Conservation (phyloP, 2,888 invertebrate species). For the Hemithea aestivaria region DNA sequence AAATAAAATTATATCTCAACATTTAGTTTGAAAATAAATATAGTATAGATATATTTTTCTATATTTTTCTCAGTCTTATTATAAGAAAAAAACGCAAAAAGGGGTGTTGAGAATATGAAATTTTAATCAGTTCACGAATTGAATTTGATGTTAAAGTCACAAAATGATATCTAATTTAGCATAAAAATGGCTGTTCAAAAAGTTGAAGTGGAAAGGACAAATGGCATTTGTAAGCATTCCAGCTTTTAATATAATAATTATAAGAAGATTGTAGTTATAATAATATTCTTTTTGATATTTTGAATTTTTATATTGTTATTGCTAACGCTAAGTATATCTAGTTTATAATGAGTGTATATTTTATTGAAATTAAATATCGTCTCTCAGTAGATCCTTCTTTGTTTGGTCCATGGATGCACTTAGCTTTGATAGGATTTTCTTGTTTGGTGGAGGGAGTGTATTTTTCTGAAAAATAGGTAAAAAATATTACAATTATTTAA, state of each 20-base stretch:
- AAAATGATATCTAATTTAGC: constrained; percentile 4
- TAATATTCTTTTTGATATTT: constrained; percentile 47
- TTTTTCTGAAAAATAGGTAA: constrained; percentile 46
- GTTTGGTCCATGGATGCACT: constrained; percentile 46
- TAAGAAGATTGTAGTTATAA: constrained; percentile 34
- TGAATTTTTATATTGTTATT: constrained; percentile 42
- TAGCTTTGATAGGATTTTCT: constrained; percentile 53
- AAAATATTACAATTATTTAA: constrained; percentile 7
- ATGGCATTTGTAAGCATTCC: constrained; percentile 33
- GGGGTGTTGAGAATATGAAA: no score
- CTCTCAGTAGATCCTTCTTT: constrained; percentile 52
- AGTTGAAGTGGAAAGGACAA: constrained; percentile 7
- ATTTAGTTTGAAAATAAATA: no score
- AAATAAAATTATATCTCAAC: no score
- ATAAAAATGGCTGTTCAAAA: not conserved
- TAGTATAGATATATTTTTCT: no score
- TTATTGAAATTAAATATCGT: constrained; percentile 59
- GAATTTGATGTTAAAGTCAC: constrained; percentile 1
- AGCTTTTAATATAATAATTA: constrained; percentile 19
- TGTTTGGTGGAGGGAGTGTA: constrained; percentile 48
- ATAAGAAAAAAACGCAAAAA: no score
- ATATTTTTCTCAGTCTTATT: no score
- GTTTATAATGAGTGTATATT: constrained; percentile 42
- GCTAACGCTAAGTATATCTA: constrained; percentile 44
- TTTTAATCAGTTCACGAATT: no score